Evolutionary conservation across 1,140 invertebrate genomes (phyloP), one percentile per base, ranked within the genome.

Genomic region (Hestina assimilis): DNA sequence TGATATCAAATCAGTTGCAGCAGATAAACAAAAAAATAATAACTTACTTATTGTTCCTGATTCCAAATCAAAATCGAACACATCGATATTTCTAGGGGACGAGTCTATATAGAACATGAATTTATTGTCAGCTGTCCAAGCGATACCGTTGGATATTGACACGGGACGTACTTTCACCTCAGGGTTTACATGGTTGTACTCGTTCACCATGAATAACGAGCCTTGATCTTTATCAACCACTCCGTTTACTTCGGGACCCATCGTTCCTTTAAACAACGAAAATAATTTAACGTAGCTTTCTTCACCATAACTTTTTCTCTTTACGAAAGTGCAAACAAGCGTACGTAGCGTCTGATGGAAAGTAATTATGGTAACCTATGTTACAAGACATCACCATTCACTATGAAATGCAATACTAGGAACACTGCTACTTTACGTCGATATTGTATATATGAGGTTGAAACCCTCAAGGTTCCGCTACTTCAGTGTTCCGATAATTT

Each of bases 71-170:
- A 92, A 97, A 76, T 97, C 93, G 67, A 94, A 97, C 2, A 91
- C 91, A 46, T 92, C 92, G 19, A 96, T 90, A 69, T 92, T 91
- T 31, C 84, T 83, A 0, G 93, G 93, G 1, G 91, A 89, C 2
- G 94, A 91, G 72, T 96, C 95, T 6, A 95, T 94, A 74, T 95
- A 96, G 76, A 94, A 96, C 88, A 96, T 92, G 59, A 91, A 93
- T 24, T 92, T 91, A 61, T 93, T 92, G 63, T 94, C 92, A 1
- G 86, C 72, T 35, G 92, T 93, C 96, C 96, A 97, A 0, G 93
- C 92, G 5, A 97, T 79, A 1, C 96, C 96, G 73, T 97, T 98
- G 12, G 95, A 95, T 17, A 96, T 92, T 8, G 79, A 75, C 19
- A 89, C 85, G 0, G 87, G 87, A 1, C 72, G 66, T 4, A 89